These are phyloP conservation scores for Trinorchestia longiramus DNA, from an alignment of 1,140 invertebrate species.

Conservation along the genomic window DNA sequence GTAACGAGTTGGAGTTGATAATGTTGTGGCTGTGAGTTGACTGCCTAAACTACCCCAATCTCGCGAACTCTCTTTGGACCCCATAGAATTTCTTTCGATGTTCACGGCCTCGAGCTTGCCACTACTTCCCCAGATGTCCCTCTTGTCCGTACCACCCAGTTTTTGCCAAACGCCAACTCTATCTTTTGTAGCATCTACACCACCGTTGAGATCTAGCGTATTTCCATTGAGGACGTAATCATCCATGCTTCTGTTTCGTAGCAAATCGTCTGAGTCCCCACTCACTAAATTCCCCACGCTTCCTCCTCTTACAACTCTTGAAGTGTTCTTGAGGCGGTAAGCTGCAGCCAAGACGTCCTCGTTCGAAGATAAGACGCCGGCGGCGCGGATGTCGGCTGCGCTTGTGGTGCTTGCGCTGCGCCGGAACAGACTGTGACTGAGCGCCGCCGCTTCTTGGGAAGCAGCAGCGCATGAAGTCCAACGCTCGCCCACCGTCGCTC, in stretches of 20 bases:
- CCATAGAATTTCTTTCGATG: constrained; percentile 35
- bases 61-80: constrained; percentile 42
- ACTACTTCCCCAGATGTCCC: constrained; percentile 40
- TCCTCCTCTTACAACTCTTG: constrained; percentile 11
- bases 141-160: constrained; percentile 21
- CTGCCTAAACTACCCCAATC: constrained; percentile 47
- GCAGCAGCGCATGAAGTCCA: constrained; percentile 56
- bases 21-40: constrained; percentile 21
- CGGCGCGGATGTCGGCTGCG: constrained; percentile 1
- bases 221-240: not conserved
- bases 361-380: not conserved
- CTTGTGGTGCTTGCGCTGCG: constrained; percentile 27
- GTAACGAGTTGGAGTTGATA: constrained; percentile 21
- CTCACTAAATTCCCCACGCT: not conserved
- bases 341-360: not conserved
- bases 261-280: not conserved
- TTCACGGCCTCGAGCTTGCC: constrained; percentile 10
- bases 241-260: constrained; percentile 6
- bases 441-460: constrained; percentile 50
- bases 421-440: constrained; percentile 49
- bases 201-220: not conserved
- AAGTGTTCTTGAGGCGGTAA: not conserved
- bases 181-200: not conserved
- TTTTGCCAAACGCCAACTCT: constrained; percentile 12
- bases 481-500: constrained; percentile 42